A percentile compares a stretch with the other conserved stretches of the same genome.
Evolutionary conservation across 2,888 invertebrate genomes (phyloP).

Genomic region (Chromoteleia sp.): DNA sequence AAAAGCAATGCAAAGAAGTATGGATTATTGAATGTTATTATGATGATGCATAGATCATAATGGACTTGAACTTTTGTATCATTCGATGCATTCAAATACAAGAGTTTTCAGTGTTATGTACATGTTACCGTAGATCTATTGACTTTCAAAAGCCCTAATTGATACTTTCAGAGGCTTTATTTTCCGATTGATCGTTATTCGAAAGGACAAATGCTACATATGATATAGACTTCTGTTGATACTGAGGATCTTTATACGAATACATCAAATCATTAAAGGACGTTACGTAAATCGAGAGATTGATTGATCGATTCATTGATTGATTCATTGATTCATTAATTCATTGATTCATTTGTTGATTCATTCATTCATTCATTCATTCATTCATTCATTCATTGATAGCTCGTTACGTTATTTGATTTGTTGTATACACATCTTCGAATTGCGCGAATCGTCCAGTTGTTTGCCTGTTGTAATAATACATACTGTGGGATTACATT

Average conservation of each 20-base stretch:
- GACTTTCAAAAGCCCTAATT: slow-evolving; percentile 63
- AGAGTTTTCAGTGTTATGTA: slow-evolving; percentile 67
- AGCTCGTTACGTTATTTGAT: no score
- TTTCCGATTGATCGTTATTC: slow-evolving; percentile 66
- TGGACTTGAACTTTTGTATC: slow-evolving; percentile 65
- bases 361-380: slow-evolving; percentile 17
- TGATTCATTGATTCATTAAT: slow-evolving; percentile 29
- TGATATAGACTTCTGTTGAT: slow-evolving; percentile 64
- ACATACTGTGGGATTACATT: background rate
- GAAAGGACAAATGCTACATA: slow-evolving; percentile 53
- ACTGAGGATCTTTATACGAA: slow-evolving; percentile 58
- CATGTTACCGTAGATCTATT: slow-evolving; percentile 65
- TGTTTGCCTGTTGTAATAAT: background rate
- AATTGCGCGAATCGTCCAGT: slow-evolving; percentile 9
- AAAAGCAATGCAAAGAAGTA: slow-evolving; percentile 62
- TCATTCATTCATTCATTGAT: slow-evolving; percentile 29
- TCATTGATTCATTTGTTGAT: slow-evolving; percentile 26
- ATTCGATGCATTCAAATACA: slow-evolving; percentile 57
- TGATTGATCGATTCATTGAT: slow-evolving; percentile 17
- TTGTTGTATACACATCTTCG: background rate
- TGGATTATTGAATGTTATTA: slow-evolving; percentile 69
- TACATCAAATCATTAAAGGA: slow-evolving; percentile 64
- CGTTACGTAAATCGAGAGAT: slow-evolving; percentile 46
- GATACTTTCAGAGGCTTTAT: slow-evolving; percentile 68
- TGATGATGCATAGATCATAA: slow-evolving; percentile 68